Evolutionary conservation across 2,888 invertebrate genomes (phyloP), one percentile per base, ranked within the genome.

Genomic region (Fabriciana adippe): DNA sequence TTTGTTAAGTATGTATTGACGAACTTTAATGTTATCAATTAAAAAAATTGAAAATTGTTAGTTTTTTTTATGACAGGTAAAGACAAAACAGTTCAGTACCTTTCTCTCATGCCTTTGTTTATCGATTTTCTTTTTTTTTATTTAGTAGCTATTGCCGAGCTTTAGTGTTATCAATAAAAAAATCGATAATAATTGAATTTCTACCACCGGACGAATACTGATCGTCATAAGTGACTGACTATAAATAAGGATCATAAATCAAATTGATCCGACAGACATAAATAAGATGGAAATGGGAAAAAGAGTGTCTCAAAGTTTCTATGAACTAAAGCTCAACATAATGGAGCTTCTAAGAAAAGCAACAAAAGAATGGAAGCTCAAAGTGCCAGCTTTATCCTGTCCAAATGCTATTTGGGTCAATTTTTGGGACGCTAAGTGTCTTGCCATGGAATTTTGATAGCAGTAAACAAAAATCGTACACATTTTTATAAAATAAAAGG

Each of bases 311-410:
- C 63, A 67, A 55, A 67, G 71, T 59, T 54, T 69, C 45, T 51
- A 59, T 64, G 64, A 67, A 69, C 64, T 66, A 67, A 65, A 71
- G 64, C 62, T 41, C 59, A 21, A 64, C 51, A 65, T 65, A 71
- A 71, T 64, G 57, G 64, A 50, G 50, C 67, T 59, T 51, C 56
- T 55, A 41, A 64, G 13, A 64, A 66, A 61, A 51, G 61, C 66
- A 53, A 71, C 71, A 69, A 69, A 70, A 64, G 69, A 59, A 69
- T 64, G 45, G 48, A 47, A 18, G 26, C 50, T 55, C 45, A 50
- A 51, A 69, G 69, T 71, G 63, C 54, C 67, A 64, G 54, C 57
- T 64, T 71, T 69, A 71, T 71, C 69, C 67, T 65, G 64, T 64
- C 66, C 62, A 64, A 61, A 13, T 55, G 54, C 35, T 64, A 69